Base-by-base conservation (phyloP, 92 coral and sea anemone species). In the Epizoanthus stellaris region DNA sequence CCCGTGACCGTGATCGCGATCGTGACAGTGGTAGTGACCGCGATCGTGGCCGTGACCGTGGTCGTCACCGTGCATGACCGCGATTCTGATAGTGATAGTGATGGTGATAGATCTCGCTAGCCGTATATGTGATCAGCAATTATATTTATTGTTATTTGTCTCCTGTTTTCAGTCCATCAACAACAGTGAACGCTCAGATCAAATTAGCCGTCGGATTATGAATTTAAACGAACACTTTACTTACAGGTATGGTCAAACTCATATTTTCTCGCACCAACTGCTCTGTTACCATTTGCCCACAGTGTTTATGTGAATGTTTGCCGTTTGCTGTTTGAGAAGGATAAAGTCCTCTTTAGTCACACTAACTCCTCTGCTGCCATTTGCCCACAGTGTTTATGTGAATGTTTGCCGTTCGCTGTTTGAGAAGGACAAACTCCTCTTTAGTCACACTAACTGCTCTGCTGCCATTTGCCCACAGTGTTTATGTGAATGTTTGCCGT, bases 391-490 rank as follows among this genome's bases (percentile, higher is more conserved):
- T 82, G 91, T 95, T 58, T 95, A 95, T 89, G 80, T 93, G 36
- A 96, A 96, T 85, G 95, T 96, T 57, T 92, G 98, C 75, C 98
- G 98, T n/a, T 96, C 98, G 12, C 86, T 96, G 90, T 96, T 96
- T 73, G 98, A 96, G 89, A 96, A 96, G 84, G 98, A 96, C 91
- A 96, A 96, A 82, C 92, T 94, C 0, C 88, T 96, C 47, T 96
- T 96, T 76, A n/a, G n/a, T n/a, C n/a, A n/a, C n/a, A n/a, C n/a
- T n/a, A n/a, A n/a, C n/a, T n/a, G n/a, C n/a, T n/a, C n/a, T n/a
- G n/a, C n/a, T n/a, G n/a, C n/a, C n/a, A n/a, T n/a, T 16, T 19
- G 13, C n/a, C 15, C 75, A 38, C 58, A 23, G 25, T 81, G 91
- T 95, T 56, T 95, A 95, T 90, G 79, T 93, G 30, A 94, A 95